Percentiles rank a stretch among this genome's conserved stretches.
Evolutionary conservation across 2,797 vertebrate species (phyloP).

Genomic region (Myripristis murdjan): DNA sequence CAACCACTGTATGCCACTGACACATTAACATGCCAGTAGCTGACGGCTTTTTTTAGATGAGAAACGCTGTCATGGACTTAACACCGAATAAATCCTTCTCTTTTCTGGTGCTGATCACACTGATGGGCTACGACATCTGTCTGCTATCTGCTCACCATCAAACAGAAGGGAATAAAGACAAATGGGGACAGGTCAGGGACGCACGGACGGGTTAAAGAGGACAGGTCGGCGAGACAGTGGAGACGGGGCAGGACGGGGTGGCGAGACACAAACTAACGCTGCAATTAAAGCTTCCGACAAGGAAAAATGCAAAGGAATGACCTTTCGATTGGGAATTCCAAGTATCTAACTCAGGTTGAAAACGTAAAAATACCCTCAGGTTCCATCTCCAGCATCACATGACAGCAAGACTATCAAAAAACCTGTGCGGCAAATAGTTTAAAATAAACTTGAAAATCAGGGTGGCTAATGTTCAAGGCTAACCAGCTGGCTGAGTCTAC

Average conservation of each 20-base stretch:
- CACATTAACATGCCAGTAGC: conserved; percentile 17
- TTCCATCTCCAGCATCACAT: too few species aligned
- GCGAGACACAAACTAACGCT: conserved; percentile 11
- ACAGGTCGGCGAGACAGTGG: neutral
- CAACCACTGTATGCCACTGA: conserved; percentile 8
- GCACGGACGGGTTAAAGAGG: conserved; percentile 3
- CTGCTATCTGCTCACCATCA: conserved; percentile 26
- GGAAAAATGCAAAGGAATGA: too few species aligned
- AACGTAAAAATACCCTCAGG: too few species aligned
- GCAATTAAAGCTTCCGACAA: too few species aligned
- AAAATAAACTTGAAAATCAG: too few species aligned
- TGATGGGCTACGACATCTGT: conserved; percentile 71
- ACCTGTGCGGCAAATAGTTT: too few species aligned
- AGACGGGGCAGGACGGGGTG: conserved; percentile 5
- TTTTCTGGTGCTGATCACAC: conserved; percentile 57
- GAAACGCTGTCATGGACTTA: conserved; percentile 50
- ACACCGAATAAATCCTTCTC: conserved; percentile 64
- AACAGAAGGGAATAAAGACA: conserved; percentile 21
- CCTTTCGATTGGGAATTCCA: too few species aligned
- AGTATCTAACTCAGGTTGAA: too few species aligned
- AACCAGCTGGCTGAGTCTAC: too few species aligned
- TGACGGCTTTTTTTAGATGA: conserved; percentile 27
- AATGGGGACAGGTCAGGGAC: conserved; percentile 46
- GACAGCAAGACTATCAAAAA: too few species aligned
- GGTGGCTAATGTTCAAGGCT: too few species aligned